Percentiles rank a stretch among this genome's conserved stretches.
Evolutionary conservation across 2,888 invertebrate species (phyloP).

Genomic region (Lamellibrachia columna): DNA sequence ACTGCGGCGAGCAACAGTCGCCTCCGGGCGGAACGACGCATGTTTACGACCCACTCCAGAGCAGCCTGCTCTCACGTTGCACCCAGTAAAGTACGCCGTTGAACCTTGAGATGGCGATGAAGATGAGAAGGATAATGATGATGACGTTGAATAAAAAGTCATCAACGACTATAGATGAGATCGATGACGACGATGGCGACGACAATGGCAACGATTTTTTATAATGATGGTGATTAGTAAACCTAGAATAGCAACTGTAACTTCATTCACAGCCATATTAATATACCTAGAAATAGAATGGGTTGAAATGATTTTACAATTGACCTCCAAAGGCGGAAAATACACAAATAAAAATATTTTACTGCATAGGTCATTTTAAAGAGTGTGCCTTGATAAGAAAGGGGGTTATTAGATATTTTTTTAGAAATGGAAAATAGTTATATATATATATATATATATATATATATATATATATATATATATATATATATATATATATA

Average conservation of each 20-base stretch:
- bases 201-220: neutral
- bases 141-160: neutral
- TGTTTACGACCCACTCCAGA: neutral
- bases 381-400: no score
- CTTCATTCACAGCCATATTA: no score
- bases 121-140: neutral
- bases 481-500: no score
- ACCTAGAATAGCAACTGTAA: neutral
- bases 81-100: neutral
- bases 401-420: no score
- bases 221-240: neutral
- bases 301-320: no score
- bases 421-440: no score
- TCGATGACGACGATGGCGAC: neutral
- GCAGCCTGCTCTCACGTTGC: neutral
- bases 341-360: no score
- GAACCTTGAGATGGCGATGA: neutral
- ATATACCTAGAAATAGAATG: no score
- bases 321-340: no score
- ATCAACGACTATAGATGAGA: neutral
- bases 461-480: no score
- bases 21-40: conserved; percentile 2
- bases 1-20: neutral
- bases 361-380: no score
- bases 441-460: no score